These are phyloP conservation scores for Mesochorus sp. DNA, from an alignment of 2,888 invertebrate species.

Conservation along the genomic window DNA sequence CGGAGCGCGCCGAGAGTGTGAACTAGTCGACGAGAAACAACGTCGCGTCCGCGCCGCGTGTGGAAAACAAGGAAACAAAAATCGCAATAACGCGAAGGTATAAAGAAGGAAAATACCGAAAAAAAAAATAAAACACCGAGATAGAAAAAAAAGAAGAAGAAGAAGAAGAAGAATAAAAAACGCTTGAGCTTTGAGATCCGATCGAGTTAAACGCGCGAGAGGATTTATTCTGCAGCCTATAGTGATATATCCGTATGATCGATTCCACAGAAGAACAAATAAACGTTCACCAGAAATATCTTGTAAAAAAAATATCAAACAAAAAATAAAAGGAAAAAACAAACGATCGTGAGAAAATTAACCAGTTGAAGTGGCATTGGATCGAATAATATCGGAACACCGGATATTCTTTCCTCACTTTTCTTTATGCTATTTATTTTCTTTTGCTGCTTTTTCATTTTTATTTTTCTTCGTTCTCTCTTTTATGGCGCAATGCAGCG, in stretches of 20 bases:
- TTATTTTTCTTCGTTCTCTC: constrained; percentile 16
- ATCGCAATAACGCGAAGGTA: constrained; percentile 5
- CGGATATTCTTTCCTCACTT: constrained; percentile 41
- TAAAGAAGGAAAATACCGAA: constrained; percentile 21
- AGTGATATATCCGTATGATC: constrained; percentile 60
- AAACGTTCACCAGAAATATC: no score
- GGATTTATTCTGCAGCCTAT: constrained; percentile 62
- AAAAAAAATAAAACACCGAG: constrained; percentile 1
- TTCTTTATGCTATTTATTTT: constrained; percentile 34
- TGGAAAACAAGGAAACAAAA: constrained; percentile 11
- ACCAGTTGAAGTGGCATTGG: constrained; percentile 24
- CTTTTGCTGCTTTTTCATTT: constrained; percentile 22
- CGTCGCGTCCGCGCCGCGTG: background rate
- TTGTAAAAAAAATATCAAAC: constrained; percentile 3
- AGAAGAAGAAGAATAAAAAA: no score
- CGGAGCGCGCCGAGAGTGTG: constrained; percentile 20
- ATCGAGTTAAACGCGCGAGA: constrained; percentile 62
- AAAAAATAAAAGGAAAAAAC: constrained; percentile 15
- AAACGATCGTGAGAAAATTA: constrained; percentile 29
- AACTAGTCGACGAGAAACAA: constrained; percentile 21
- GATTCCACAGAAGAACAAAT: constrained; percentile 58
- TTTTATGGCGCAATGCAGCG: constrained; percentile 53
- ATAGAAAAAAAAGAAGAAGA: constrained; percentile 43
- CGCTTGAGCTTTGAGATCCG: constrained; percentile 62
- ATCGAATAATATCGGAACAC: constrained; percentile 3